Evolutionary conservation across 2,888 invertebrate genomes (phyloP).

Genomic region (Pseudolycoriella hygida): DNA sequence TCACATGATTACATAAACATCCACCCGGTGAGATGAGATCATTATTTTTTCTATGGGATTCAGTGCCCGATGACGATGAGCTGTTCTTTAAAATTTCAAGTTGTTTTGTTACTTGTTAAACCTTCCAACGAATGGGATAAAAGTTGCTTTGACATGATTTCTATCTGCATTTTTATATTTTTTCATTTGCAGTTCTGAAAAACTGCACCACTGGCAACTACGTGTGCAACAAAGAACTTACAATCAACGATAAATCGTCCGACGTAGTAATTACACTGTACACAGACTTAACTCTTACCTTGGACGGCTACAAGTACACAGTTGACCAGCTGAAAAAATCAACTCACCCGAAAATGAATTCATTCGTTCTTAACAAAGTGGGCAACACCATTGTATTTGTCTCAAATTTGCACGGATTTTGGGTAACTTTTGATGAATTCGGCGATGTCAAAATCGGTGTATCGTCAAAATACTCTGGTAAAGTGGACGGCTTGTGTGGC

Average conservation of each 20-base stretch:
- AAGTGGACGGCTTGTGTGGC: conserved; percentile 67
- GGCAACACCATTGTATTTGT: conserved; percentile 52
- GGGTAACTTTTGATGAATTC: conserved; percentile 48
- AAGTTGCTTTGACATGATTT: too few relatives aligned
- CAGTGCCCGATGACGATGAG: too few relatives aligned
- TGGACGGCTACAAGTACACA: conserved; percentile 40
- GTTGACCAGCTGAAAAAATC: conserved; percentile 25
- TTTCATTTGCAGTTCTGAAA: conserved; percentile 50
- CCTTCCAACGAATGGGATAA: too few relatives aligned
- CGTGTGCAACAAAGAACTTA: conserved; percentile 42
- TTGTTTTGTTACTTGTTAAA: too few relatives aligned
- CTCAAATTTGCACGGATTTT: conserved; percentile 53
- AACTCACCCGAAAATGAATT: conserved; percentile 22
- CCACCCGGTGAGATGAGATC: too few relatives aligned
- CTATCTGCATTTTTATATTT: too few relatives aligned
- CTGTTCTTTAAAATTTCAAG: too few relatives aligned
- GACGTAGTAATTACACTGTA: conserved; percentile 31
- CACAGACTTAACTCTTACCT: conserved; percentile 45
- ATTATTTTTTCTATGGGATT: too few relatives aligned
- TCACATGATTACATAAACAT: too few relatives aligned
- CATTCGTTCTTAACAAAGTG: conserved; percentile 47
- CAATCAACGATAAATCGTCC: conserved; percentile 38
- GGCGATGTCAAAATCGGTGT: conserved; percentile 57
- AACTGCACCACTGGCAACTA: conserved; percentile 36
- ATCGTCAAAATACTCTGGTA: conserved; percentile 37